Evolutionary conservation across 2,113 vertebrate genomes (phyloP).

Genomic region (Propithecus coquereli): DNA sequence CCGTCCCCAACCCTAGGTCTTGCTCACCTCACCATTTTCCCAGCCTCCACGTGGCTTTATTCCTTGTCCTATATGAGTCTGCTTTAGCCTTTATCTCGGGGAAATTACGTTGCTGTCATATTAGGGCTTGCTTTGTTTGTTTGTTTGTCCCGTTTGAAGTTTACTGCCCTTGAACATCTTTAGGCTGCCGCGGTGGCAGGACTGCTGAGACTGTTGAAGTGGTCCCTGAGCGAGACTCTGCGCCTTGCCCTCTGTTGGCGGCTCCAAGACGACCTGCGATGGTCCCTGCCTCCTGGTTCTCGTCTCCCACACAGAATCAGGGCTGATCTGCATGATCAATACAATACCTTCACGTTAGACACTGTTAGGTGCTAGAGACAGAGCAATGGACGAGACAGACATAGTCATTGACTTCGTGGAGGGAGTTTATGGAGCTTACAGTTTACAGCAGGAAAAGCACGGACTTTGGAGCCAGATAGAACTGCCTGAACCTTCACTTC

Average conservation of each 20-base stretch:
- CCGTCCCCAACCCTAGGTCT: neutral
- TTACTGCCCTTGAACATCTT: neutral
- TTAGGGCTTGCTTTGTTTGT: neutral
- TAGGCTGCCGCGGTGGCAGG: neutral
- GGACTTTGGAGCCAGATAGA: neutral
- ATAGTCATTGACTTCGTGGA: neutral
- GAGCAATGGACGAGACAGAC: neutral
- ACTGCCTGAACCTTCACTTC: neutral
- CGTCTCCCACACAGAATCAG: neutral
- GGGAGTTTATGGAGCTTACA: neutral
- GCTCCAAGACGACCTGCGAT: accelerated
- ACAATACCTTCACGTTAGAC: neutral
- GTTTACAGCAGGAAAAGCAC: neutral
- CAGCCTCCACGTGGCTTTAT: neutral
- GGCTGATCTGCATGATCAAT: neutral
- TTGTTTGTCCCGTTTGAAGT: neutral
- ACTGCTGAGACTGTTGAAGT: neutral
- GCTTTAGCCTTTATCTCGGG: neutral
- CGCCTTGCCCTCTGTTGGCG: neutral
- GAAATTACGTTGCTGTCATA: neutral
- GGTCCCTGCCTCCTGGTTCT: neutral
- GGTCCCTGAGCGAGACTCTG: neutral
- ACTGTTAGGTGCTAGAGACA: neutral
- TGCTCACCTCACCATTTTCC: neutral
- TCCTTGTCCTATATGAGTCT: neutral